Percentiles rank a stretch among this genome's conserved stretches.
Conservation (phyloP, 2,888 invertebrate species). For the Metacarcinus magister region DNA sequence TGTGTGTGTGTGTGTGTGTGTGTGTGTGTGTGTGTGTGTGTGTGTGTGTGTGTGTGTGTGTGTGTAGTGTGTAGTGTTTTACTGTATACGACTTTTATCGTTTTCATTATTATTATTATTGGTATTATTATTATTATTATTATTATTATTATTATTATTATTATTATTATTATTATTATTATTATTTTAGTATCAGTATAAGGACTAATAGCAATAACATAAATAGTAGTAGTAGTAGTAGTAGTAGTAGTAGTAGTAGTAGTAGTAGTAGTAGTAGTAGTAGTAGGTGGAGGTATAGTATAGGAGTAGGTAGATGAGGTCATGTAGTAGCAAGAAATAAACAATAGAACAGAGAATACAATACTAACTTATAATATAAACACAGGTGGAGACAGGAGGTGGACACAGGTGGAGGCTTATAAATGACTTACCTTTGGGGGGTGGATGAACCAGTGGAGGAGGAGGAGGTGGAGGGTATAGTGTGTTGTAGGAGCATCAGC, state of each 20-base stretch:
- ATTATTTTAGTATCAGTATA: too few relatives aligned
- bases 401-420: background rate
- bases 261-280: too few relatives aligned
- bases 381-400: background rate
- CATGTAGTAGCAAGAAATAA: background rate
- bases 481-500: background rate
- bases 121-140: too few relatives aligned
- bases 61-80: slow-evolving; percentile 32
- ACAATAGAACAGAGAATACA: too few relatives aligned
- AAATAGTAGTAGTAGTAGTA: too few relatives aligned
- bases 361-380: too few relatives aligned
- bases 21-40: slow-evolving; percentile 38
- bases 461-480: background rate
- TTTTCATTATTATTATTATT: too few relatives aligned
- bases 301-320: background rate
- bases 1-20: slow-evolving; percentile 47
- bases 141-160: too few relatives aligned
- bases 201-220: too few relatives aligned
- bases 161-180: too few relatives aligned
- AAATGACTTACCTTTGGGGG: background rate
- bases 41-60: slow-evolving; percentile 46
- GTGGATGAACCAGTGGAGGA: background rate
- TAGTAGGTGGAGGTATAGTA: background rate
- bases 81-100: background rate
- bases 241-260: too few relatives aligned